Percentiles rank a stretch among this genome's conserved stretches.
Conservation (phyloP, 1,140 invertebrate genomes). For the Drosophila tristis region DNA sequence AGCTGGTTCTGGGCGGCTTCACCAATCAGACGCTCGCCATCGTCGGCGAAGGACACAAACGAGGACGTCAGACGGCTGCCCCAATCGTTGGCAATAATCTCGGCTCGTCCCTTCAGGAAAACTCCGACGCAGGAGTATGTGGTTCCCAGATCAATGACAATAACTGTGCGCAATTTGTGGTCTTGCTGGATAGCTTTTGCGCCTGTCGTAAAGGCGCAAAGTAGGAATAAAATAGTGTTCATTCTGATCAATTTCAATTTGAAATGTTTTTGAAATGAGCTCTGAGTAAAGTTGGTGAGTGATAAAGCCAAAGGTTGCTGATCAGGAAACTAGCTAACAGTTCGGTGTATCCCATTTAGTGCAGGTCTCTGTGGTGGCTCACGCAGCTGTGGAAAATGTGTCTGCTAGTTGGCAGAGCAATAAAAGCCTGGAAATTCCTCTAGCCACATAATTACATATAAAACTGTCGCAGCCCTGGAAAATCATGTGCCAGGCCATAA, state of each 20-base stretch:
- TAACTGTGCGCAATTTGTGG: conserved; percentile 96
- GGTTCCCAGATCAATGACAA: conserved; percentile 99
- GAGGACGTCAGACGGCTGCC: conserved; percentile 99
- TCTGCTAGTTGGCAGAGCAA: too few relatives aligned
- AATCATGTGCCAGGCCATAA: conserved; percentile 71
- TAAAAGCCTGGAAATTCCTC: background rate
- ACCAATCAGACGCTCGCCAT: conserved; percentile 97
- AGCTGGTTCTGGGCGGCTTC: conserved; percentile 99
- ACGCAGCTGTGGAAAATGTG: too few relatives aligned
- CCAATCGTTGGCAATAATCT: conserved; percentile 99
- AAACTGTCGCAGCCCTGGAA: conserved; percentile 51
- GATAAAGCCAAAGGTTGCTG: too few relatives aligned
- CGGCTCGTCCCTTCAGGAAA: conserved; percentile 98
- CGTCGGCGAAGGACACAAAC: conserved; percentile 97
- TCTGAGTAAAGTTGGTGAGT: too few relatives aligned
- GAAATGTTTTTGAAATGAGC: too few relatives aligned
- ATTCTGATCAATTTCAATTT: too few relatives aligned
- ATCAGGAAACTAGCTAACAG: too few relatives aligned
- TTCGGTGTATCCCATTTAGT: too few relatives aligned
- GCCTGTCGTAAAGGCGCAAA: too few relatives aligned
- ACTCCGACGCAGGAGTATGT: conserved; percentile 99
- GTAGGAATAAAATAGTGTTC: too few relatives aligned
- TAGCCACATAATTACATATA: conserved; percentile 14
- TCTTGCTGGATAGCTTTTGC: conserved; percentile 86
- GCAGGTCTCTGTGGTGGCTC: too few relatives aligned